phyloP scores from a whole-genome alignment of 2,113 vertebrate species.

The Jacana jacana region DNA sequence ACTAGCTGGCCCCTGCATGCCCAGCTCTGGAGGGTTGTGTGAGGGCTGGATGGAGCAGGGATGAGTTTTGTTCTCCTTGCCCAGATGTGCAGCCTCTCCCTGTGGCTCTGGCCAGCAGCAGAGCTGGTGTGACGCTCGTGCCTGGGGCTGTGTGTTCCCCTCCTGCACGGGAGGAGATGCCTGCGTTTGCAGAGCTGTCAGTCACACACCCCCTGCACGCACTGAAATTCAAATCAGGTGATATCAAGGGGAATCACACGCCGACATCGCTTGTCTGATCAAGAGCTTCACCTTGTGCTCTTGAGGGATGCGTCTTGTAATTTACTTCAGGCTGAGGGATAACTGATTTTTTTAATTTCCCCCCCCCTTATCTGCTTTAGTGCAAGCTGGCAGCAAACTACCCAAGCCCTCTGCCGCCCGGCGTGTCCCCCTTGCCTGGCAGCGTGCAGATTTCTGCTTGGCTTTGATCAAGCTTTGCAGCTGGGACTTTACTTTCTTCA shows the following conservation, averaged over 20 bases:
- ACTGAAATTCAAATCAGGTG: slow-evolving; percentile 28
- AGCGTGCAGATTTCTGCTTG: neutral
- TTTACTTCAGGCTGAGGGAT: slow-evolving; percentile 47
- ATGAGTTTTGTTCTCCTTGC: neutral
- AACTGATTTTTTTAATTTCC: neutral
- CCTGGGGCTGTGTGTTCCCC: neutral
- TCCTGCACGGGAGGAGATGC: neutral
- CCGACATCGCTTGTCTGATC: slow-evolving; percentile 26
- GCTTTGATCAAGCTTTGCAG: slow-evolving; percentile 16
- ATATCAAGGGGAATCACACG: slow-evolving; percentile 20
- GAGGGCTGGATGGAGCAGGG: neutral
- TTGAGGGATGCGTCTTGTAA: slow-evolving; percentile 7
- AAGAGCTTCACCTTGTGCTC: slow-evolving; percentile 47
- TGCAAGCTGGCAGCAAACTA: neutral
- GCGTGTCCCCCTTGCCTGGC: neutral
- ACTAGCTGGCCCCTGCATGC: fast-evolving
- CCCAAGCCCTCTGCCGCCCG: neutral
- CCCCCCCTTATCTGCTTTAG: neutral
- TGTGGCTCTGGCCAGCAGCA: neutral
- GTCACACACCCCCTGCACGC: neutral
- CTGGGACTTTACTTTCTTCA: neutral
- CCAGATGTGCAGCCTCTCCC: neutral
- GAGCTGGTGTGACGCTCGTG: fast-evolving
- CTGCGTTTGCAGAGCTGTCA: slow-evolving; percentile 21
- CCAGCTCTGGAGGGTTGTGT: neutral